phyloP scores from a whole-genome alignment of 2,113 vertebrate genomes.

The Propithecus coquereli region DNA sequence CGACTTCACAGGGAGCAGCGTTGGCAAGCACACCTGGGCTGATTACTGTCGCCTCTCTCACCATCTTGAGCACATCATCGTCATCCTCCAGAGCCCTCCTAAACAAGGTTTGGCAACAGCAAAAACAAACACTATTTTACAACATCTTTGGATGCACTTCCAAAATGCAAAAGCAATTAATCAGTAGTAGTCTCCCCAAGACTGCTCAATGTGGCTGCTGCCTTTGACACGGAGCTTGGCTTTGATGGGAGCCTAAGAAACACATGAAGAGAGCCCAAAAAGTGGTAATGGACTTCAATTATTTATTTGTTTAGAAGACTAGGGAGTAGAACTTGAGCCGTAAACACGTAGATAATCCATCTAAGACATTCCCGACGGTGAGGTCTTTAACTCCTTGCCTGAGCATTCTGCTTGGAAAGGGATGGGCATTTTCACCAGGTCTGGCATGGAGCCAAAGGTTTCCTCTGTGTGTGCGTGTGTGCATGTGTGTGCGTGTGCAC shows the following conservation, averaged over 20 bases:
- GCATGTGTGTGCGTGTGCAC: not conserved
- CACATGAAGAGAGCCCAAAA: slow-evolving; percentile 65
- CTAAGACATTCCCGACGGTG: slow-evolving; percentile 66
- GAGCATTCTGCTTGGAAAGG: slow-evolving; percentile 51
- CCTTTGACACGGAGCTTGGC: slow-evolving; percentile 77
- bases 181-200: slow-evolving; percentile 77
- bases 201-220: slow-evolving; percentile 75
- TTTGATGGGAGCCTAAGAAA: slow-evolving; percentile 81
- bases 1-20: slow-evolving; percentile 28
- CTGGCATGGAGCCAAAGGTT: slow-evolving; percentile 72
- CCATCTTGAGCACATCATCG: slow-evolving; percentile 50
- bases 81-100: slow-evolving; percentile 72
- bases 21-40: slow-evolving; percentile 75
- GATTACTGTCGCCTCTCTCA: slow-evolving; percentile 59
- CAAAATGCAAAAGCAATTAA: slow-evolving; percentile 84
- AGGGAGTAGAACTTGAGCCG: slow-evolving; percentile 74
- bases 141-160: slow-evolving; percentile 81
- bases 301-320: slow-evolving; percentile 82
- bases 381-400: slow-evolving; percentile 79
- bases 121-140: slow-evolving; percentile 81
- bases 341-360: slow-evolving; percentile 76
- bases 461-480: not conserved
- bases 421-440: slow-evolving; percentile 27
- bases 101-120: slow-evolving; percentile 81
- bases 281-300: slow-evolving; percentile 78